These are phyloP conservation scores for Calephelis virginiensis DNA, from an alignment of 1,140 invertebrate species.

Conservation along the genomic window DNA sequence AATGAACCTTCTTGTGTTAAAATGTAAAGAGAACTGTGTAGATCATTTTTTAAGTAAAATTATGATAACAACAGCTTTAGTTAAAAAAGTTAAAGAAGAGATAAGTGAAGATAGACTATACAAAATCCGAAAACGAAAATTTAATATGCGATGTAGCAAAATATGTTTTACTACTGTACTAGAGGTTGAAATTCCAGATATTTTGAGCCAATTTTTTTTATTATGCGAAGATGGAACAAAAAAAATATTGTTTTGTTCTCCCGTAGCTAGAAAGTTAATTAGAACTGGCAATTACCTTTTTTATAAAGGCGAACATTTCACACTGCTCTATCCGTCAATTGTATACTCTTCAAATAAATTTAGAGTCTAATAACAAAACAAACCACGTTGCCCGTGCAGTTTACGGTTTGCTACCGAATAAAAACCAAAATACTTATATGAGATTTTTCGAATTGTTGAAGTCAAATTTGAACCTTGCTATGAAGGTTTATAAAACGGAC, in stretches of 20 bases:
- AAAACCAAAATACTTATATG: conserved; percentile 5
- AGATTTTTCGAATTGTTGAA: neutral
- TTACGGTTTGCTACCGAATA: conserved; percentile 1
- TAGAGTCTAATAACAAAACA: neutral
- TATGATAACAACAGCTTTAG: too few species aligned
- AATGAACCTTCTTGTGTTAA: too few species aligned
- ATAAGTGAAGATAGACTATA: too few species aligned
- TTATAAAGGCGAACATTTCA: neutral
- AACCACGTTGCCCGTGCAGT: neutral
- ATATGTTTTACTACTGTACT: conserved; percentile 10
- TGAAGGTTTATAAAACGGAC: neutral
- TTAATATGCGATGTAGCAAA: neutral
- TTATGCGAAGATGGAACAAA: conserved; percentile 9
- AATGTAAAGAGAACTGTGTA: too few species aligned
- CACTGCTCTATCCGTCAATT: conserved; percentile 8
- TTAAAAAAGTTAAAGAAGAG: too few species aligned
- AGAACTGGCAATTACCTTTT: conserved; percentile 5
- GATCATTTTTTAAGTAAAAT: too few species aligned
- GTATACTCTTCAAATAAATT: neutral
- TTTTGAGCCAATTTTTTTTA: conserved; percentile 9
- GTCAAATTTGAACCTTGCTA: neutral
- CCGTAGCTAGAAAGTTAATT: conserved; percentile 10
- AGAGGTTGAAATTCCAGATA: conserved; percentile 11
- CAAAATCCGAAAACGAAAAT: too few species aligned
- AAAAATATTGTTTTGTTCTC: conserved; percentile 5